These are phyloP conservation scores for Amazona vittata DNA, from an alignment of 2,113 vertebrate species.

Conservation along the genomic window DNA sequence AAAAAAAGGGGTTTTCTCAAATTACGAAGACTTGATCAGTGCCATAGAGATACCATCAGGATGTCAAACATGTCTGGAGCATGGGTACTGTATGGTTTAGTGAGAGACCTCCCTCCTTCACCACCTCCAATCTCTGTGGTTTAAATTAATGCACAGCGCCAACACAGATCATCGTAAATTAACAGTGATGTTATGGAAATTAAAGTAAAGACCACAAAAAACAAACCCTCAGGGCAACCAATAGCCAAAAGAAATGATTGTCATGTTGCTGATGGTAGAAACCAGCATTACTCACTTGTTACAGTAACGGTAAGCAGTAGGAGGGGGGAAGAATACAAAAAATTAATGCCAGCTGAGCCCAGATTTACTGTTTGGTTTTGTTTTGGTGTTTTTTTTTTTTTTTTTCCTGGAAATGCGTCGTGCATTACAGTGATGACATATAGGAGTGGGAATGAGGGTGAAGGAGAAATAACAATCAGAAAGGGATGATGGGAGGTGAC, in stretches of 20 bases:
- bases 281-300: background rate
- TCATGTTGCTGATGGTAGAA: background rate
- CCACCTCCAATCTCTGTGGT: background rate
- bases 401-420: background rate
- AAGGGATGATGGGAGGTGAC: background rate
- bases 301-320: background rate
- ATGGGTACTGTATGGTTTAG: background rate
- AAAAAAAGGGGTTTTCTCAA: background rate
- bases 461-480: background rate
- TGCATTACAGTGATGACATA: background rate
- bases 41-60: too few species aligned
- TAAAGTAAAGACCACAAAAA: background rate
- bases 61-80: background rate
- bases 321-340: background rate
- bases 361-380: too few species aligned
- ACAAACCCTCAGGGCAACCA: background rate
- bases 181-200: background rate
- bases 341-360: background rate
- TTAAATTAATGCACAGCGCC: background rate
- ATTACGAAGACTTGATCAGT: fast-evolving
- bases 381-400: background rate
- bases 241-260: background rate
- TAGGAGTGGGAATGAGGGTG: background rate
- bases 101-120: background rate
- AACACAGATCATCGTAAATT: fast-evolving